Conservation (phyloP, 2,797 vertebrate species). For the Pelodytes ibericus region DNA sequence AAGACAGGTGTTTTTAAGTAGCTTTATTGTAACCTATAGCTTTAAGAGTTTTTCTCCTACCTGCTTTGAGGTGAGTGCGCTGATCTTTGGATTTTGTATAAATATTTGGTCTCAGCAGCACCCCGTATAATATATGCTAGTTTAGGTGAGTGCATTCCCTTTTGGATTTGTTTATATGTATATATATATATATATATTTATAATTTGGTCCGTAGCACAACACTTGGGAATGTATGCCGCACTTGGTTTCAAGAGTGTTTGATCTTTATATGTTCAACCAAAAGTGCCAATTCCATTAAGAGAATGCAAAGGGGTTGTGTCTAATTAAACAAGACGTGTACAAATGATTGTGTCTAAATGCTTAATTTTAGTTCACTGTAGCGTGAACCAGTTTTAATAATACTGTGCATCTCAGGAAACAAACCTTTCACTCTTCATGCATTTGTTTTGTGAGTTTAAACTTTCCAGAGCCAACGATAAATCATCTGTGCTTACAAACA, state of each 20-base stretch:
- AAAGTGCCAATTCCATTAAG: constrained; percentile 42
- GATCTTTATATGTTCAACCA: constrained; percentile 18
- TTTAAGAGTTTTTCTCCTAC: no score
- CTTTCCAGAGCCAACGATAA: constrained; percentile 42
- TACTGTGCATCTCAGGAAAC: constrained; percentile 36
- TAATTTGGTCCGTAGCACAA: background rate
- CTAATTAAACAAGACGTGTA: constrained; percentile 36
- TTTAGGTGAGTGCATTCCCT: no score
- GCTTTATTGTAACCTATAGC: no score
- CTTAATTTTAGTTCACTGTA: constrained; percentile 47
- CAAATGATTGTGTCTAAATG: constrained; percentile 42
- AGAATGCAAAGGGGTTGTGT: constrained; percentile 9
- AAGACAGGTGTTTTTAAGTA: no score
- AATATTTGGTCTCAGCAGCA: no score
- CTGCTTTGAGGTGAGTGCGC: no score
- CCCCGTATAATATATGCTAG: no score
- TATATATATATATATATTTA: no score
- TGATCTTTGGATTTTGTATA: no score
- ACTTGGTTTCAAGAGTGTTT: constrained; percentile 1
- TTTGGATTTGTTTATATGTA: no score
- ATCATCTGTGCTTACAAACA: constrained; percentile 22
- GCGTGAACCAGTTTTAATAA: constrained; percentile 44
- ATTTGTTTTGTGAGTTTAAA: constrained; percentile 29
- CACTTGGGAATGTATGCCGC: background rate
- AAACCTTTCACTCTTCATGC: constrained; percentile 26